Percentiles rank a stretch among this genome's conserved stretches.
phyloP scores from a whole-genome alignment of 2,888 invertebrate species.

The Pseudoips prasinana region DNA sequence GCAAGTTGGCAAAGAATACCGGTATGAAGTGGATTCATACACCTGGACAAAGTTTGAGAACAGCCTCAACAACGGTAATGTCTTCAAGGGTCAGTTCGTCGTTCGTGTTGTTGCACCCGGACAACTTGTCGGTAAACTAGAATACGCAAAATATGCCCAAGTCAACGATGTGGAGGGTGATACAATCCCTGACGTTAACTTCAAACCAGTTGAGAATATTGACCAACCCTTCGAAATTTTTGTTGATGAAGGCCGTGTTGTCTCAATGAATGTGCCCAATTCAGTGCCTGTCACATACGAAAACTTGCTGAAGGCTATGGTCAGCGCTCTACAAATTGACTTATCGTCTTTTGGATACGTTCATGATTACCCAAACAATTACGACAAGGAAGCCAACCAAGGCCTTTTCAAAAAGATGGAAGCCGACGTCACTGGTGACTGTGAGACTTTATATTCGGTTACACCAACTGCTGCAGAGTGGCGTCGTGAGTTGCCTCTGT shows the following conservation, averaged over 20 bases:
- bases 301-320: slow-evolving; percentile 86
- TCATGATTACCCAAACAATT: too few relatives aligned
- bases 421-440: slow-evolving; percentile 85
- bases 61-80: slow-evolving; percentile 67
- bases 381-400: slow-evolving; percentile 65
- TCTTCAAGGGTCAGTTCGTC: slow-evolving; percentile 75
- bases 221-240: slow-evolving; percentile 83
- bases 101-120: slow-evolving; percentile 76
- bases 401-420: slow-evolving; percentile 86
- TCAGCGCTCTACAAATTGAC: slow-evolving; percentile 86
- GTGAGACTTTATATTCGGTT: slow-evolving; percentile 85
- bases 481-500: slow-evolving; percentile 74
- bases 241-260: slow-evolving; percentile 82
- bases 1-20: slow-evolving; percentile 81
- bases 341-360: too few relatives aligned
- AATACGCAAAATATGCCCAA: slow-evolving; percentile 75
- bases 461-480: slow-evolving; percentile 81
- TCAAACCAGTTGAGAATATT: slow-evolving; percentile 74
- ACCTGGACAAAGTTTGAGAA: slow-evolving; percentile 82
- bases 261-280: slow-evolving; percentile 78
- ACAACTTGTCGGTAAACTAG: slow-evolving; percentile 67
- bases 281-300: slow-evolving; percentile 82
- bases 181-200: slow-evolving; percentile 67
- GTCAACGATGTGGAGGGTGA: slow-evolving; percentile 70
- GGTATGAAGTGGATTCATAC: slow-evolving; percentile 78